These are phyloP conservation scores for Alexandromys fortis DNA, from an alignment of 2,113 vertebrate genomes.

Conservation along the genomic window DNA sequence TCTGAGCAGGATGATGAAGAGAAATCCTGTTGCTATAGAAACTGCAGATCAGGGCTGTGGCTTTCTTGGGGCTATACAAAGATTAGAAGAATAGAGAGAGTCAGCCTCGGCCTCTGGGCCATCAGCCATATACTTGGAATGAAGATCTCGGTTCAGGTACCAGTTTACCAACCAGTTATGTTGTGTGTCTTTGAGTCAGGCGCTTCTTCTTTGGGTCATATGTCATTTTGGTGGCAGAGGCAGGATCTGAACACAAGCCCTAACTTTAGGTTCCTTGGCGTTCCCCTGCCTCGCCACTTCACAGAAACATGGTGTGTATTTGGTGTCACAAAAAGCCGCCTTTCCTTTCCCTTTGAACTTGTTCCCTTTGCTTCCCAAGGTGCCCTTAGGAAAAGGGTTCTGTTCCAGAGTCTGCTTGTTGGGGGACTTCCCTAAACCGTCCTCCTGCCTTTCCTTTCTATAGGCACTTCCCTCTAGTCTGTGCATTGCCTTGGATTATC, in stretches of 20 bases:
- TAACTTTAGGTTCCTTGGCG: background rate
- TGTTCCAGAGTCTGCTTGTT: background rate
- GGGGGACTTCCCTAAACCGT: background rate
- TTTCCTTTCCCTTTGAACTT: background rate
- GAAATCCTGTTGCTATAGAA: background rate
- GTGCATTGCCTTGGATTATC: background rate
- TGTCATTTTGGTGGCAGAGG: background rate
- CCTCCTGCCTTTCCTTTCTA: background rate
- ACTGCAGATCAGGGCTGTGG: background rate
- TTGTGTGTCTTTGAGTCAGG: background rate
- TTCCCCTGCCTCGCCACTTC: background rate
- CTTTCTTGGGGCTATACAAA: background rate
- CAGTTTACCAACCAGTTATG: background rate
- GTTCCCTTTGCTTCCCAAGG: background rate
- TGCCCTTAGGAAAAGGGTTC: background rate
- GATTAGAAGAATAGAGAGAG: background rate
- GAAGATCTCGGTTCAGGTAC: slow-evolving; percentile 4
- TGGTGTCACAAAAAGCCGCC: background rate
- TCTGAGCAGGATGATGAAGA: background rate
- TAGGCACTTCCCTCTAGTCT: background rate
- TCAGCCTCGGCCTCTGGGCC: background rate
- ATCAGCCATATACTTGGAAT: background rate
- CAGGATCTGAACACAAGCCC: background rate
- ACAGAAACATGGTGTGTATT: background rate
- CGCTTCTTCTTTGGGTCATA: background rate